Percentiles rank a stretch among this genome's conserved stretches.
phyloP scores from a whole-genome alignment of 2,113 vertebrate species.

The Brienomyrus brachyistius region DNA sequence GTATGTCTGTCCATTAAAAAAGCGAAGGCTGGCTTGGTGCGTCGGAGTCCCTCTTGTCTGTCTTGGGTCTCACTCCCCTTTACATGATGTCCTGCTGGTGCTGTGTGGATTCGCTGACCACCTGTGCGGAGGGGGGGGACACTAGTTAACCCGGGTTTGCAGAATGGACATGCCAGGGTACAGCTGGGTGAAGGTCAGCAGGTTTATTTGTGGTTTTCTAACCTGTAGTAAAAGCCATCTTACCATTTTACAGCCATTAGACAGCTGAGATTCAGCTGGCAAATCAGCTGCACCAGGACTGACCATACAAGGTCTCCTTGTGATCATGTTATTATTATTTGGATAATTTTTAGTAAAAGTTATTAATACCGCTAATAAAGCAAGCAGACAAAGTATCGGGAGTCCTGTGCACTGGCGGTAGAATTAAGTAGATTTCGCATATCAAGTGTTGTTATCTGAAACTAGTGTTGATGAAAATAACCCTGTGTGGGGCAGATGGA shows the following conservation, averaged over 20 bases:
- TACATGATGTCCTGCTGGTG: slow-evolving; percentile 72
- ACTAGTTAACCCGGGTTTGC: not conserved
- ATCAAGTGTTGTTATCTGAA: not conserved
- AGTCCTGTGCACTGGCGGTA: not conserved
- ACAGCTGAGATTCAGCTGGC: not conserved
- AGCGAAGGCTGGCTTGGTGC: not conserved
- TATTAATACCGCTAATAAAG: not conserved
- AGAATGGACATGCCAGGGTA: not conserved
- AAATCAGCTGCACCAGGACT: not conserved
- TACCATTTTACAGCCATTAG: not conserved
- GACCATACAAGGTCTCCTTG: not conserved
- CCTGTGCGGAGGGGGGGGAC: slow-evolving; percentile 41
- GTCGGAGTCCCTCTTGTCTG: not conserved
- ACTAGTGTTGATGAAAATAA: slow-evolving; percentile 19
- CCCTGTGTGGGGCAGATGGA: not conserved
- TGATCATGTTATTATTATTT: not conserved
- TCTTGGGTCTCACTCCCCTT: slow-evolving; percentile 9
- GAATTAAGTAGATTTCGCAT: not conserved
- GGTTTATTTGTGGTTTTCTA: not conserved
- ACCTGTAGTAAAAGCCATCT: not conserved
- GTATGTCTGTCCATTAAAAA: slow-evolving; percentile 5
- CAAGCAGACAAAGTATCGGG: not conserved
- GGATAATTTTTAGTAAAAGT: not conserved
- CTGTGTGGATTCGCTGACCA: slow-evolving; percentile 72
- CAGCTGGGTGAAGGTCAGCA: not conserved